Percentiles rank a stretch among this genome's conserved stretches.
phyloP scores from a whole-genome alignment of 2,797 vertebrate genomes.

The Aselliscus stoliczkanus region DNA sequence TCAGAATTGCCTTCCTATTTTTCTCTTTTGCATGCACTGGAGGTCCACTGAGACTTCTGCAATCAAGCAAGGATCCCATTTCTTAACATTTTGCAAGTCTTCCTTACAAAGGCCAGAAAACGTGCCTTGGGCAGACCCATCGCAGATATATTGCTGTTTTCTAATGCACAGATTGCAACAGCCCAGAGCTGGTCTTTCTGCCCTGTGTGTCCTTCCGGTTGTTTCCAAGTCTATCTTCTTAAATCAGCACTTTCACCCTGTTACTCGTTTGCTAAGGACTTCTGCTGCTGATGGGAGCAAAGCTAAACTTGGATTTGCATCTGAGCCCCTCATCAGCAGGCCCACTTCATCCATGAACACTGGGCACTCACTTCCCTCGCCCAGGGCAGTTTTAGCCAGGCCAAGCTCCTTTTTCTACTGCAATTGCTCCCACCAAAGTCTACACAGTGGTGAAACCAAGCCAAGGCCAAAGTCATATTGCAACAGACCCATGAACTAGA shows the following conservation, averaged over 20 bases:
- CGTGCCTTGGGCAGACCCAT: background rate
- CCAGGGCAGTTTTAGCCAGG: background rate
- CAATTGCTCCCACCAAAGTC: background rate
- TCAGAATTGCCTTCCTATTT: background rate
- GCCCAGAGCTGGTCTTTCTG: background rate
- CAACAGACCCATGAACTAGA: background rate
- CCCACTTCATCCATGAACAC: background rate
- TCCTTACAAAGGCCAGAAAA: slow-evolving; percentile 17
- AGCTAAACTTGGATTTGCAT: background rate
- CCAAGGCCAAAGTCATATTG: background rate
- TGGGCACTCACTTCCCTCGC: background rate
- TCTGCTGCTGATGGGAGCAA: background rate
- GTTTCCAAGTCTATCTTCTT: background rate
- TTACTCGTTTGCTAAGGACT: background rate
- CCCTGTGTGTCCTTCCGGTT: background rate
- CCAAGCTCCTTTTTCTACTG: background rate
- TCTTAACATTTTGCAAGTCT: slow-evolving; percentile 34
- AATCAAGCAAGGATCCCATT: background rate
- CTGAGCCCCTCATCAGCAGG: background rate
- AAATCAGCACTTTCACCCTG: background rate
- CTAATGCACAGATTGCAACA: background rate
- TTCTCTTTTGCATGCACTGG: background rate
- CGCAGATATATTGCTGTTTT: background rate
- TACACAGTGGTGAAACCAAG: background rate
- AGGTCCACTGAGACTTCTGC: background rate